Percentiles rank a stretch among this genome's conserved stretches.
phyloP scores from a whole-genome alignment of 2,113 vertebrate species.

The Odontophorus gujanensis region DNA sequence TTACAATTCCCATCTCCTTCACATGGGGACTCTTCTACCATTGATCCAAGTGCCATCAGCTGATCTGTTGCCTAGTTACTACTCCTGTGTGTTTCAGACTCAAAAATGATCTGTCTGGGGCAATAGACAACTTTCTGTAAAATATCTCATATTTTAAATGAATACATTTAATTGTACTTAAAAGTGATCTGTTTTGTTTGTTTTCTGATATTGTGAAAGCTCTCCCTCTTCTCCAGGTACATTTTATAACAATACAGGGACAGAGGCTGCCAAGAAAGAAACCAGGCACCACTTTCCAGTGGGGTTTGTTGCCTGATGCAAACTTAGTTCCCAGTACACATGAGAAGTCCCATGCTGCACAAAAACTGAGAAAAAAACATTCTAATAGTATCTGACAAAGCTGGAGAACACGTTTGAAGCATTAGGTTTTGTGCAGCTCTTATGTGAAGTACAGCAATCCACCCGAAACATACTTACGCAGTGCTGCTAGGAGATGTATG shows the following conservation, averaged over 20 bases:
- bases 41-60: background rate
- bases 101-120: conserved; percentile 28
- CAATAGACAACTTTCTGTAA: conserved; percentile 39
- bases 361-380: background rate
- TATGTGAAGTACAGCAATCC: background rate
- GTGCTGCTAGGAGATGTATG: background rate
- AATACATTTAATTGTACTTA: background rate
- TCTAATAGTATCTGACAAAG: background rate
- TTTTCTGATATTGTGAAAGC: background rate
- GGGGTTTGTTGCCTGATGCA: background rate
- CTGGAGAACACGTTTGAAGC: background rate
- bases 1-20: background rate
- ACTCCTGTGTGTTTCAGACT: conserved; percentile 10
- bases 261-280: background rate
- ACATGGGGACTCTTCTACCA: conserved; percentile 21
- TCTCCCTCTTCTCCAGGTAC: background rate
- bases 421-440: background rate
- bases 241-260: background rate
- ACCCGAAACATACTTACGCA: background rate
- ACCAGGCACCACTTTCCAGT: background rate
- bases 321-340: background rate
- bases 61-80: conserved; percentile 30
- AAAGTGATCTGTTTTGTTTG: conserved; percentile 35
- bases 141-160: conserved; percentile 5
- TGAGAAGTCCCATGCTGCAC: background rate